Evolutionary conservation across 2,888 invertebrate genomes (phyloP).

Genomic region (Ceriagrion tenellum): DNA sequence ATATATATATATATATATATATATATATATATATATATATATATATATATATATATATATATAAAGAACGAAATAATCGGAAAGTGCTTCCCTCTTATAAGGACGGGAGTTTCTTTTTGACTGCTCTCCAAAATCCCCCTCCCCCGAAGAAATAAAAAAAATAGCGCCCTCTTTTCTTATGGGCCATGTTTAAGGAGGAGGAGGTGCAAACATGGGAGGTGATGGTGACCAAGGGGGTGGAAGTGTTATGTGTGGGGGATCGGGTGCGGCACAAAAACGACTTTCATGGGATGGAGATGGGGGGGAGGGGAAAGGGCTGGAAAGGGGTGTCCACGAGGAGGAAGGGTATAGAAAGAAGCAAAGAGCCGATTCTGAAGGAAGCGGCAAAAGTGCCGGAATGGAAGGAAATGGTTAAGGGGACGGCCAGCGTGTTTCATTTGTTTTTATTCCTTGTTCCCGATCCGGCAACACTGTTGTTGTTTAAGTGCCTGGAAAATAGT

Average conservation of each 20-base stretch:
- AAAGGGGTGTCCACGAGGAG: not conserved
- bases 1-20: too few species aligned
- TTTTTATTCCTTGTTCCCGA: slow-evolving; percentile 57
- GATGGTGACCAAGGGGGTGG: not conserved
- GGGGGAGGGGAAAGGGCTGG: not conserved
- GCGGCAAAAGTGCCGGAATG: slow-evolving; percentile 52
- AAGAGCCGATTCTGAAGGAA: not conserved
- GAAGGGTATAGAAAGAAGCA: not conserved
- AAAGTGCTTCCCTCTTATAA: not conserved
- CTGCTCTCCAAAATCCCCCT: not conserved
- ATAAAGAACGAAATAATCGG: slow-evolving; percentile 16
- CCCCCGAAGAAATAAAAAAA: not conserved
- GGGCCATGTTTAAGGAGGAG: not conserved
- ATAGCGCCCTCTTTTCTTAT: not conserved
- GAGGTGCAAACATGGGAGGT: not conserved
- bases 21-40: too few species aligned
- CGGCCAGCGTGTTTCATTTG: slow-evolving; percentile 33
- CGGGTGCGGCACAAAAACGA: not conserved
- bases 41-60: too few species aligned
- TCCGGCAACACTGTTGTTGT: slow-evolving; percentile 56
- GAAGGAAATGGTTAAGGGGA: slow-evolving; percentile 25
- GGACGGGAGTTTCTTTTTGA: not conserved
- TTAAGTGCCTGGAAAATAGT: slow-evolving; percentile 66
- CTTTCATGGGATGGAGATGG: too few species aligned
- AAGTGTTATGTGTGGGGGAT: not conserved